Conservation (phyloP, 2,888 invertebrate species). For the Drosophila sordidapex region DNA sequence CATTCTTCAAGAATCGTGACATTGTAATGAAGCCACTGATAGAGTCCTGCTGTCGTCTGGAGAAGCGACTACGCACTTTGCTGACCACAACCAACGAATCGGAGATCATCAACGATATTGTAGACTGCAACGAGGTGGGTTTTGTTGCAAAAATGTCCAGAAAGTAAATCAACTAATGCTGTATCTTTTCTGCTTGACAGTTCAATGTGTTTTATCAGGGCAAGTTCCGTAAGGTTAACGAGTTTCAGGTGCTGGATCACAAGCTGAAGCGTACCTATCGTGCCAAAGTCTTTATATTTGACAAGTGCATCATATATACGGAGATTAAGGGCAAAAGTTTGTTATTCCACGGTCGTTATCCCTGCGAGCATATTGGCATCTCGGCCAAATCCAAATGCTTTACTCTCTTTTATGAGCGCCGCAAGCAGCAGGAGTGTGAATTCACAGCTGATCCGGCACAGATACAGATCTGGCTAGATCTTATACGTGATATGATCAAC, state of each 20-base stretch:
- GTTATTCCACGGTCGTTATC: slow-evolving; percentile 84
- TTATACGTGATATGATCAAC: slow-evolving; percentile 83
- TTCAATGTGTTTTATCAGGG: slow-evolving; percentile 84
- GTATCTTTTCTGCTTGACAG: slow-evolving; percentile 54
- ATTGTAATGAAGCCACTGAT: slow-evolving; percentile 83
- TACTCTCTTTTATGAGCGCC: slow-evolving; percentile 83
- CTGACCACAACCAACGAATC: slow-evolving; percentile 84
- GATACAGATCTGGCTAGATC: slow-evolving; percentile 81
- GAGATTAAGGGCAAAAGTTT: slow-evolving; percentile 83
- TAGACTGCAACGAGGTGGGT: slow-evolving; percentile 82
- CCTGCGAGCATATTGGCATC: slow-evolving; percentile 83
- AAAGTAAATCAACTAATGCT: background rate
- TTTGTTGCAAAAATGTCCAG: background rate
- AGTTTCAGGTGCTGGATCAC: slow-evolving; percentile 82
- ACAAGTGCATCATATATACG: slow-evolving; percentile 84
- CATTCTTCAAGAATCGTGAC: slow-evolving; percentile 83
- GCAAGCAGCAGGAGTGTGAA: slow-evolving; percentile 84
- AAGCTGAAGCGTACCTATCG: slow-evolving; percentile 81
- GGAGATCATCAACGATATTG: slow-evolving; percentile 84
- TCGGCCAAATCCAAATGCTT: slow-evolving; percentile 80
- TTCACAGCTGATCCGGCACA: slow-evolving; percentile 78
- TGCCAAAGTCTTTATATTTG: slow-evolving; percentile 84
- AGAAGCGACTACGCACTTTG: slow-evolving; percentile 83
- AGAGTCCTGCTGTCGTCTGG: slow-evolving; percentile 84
- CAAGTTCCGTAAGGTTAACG: slow-evolving; percentile 83